Evolutionary conservation across 2,888 invertebrate species (phyloP).

Genomic region (Alloscopus bannaensis): DNA sequence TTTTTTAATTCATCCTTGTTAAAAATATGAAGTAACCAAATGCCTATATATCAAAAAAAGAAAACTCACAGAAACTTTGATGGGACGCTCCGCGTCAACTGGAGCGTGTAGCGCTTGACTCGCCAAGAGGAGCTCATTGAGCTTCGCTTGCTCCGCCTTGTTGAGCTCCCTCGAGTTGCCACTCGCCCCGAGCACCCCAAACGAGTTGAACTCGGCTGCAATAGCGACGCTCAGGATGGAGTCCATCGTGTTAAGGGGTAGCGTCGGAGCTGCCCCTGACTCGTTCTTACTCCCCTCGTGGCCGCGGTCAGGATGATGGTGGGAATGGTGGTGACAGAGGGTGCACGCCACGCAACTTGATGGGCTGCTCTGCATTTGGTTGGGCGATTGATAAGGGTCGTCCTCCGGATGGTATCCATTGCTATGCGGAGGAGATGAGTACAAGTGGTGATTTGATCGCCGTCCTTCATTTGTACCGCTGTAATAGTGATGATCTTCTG

Average conservation of each 20-base stretch:
- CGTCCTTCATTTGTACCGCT: too few species aligned
- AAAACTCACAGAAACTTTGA: conserved; percentile 68
- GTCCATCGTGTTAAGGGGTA: conserved; percentile 80
- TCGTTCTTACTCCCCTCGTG: conserved; percentile 4
- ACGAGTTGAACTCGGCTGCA: conserved; percentile 88
- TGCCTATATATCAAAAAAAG: too few species aligned
- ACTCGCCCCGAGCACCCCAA: conserved; percentile 79
- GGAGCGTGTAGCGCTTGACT: conserved; percentile 90
- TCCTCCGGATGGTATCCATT: too few species aligned
- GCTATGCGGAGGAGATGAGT: background rate
- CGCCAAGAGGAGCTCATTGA: conserved; percentile 89
- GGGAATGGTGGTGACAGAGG: conserved; percentile 1
- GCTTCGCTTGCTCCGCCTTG: conserved; percentile 88
- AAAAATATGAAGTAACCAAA: too few species aligned
- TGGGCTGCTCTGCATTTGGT: background rate
- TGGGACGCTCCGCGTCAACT: conserved; percentile 83
- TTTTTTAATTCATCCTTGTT: too few species aligned
- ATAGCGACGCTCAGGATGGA: conserved; percentile 91
- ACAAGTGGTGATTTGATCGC: background rate
- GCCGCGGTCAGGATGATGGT: background rate
- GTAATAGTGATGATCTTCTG: background rate
- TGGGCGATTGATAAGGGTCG: too few species aligned
- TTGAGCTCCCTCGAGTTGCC: conserved; percentile 79
- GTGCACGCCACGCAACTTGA: background rate
- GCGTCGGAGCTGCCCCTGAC: conserved; percentile 22